phyloP scores from a whole-genome alignment of 2,888 invertebrate genomes.

The Trachelus stipa region DNA sequence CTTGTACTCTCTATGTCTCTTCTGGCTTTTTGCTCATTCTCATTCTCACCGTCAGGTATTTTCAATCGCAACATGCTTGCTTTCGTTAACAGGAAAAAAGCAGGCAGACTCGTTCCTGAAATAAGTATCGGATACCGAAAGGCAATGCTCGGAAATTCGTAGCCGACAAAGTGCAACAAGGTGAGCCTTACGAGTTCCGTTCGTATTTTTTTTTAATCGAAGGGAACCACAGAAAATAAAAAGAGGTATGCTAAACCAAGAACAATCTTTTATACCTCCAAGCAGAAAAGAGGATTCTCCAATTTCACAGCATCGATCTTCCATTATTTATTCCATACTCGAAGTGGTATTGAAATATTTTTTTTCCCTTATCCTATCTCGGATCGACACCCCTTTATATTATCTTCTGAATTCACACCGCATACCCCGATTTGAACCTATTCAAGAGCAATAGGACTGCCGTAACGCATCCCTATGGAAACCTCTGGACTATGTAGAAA shows the following conservation, averaged over 20 bases:
- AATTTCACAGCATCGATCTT: background rate
- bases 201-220: background rate
- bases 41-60: background rate
- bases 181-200: background rate
- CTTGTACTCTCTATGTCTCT: background rate
- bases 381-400: background rate
- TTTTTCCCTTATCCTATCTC: background rate
- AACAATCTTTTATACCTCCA: background rate
- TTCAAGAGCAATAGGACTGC: background rate
- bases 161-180: background rate
- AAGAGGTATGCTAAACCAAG: background rate
- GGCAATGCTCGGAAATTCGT: background rate
- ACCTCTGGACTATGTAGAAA: slow-evolving; percentile 15
- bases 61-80: background rate
- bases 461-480: background rate
- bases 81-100: background rate
- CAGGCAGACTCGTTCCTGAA: background rate
- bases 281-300: background rate
- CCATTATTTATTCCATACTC: background rate
- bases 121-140: background rate
- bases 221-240: background rate
- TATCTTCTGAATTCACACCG: background rate
- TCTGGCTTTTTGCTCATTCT: background rate
- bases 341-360: background rate
- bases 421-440: background rate